phyloP scores from a whole-genome alignment of 2,113 vertebrate genomes.

The Fregetta grallaria region DNA sequence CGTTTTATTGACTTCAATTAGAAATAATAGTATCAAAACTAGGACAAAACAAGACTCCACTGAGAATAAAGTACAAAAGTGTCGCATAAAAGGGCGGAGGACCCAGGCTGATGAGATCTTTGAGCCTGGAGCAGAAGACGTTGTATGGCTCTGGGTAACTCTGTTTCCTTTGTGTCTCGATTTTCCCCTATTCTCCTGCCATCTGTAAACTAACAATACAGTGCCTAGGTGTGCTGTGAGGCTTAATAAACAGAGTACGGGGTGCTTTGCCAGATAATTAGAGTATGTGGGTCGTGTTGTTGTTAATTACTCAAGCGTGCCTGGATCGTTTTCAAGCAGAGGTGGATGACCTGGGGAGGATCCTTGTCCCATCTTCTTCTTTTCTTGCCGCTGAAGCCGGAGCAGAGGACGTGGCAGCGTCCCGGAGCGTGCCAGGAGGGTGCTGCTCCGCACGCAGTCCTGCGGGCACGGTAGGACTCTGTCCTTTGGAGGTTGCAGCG shows the following conservation, averaged over 20 bases:
- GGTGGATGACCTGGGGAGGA: neutral
- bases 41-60: neutral
- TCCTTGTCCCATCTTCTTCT: neutral
- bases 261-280: neutral
- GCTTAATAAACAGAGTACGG: neutral
- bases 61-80: neutral
- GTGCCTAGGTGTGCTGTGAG: neutral
- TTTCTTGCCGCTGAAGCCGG: accelerated
- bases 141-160: neutral
- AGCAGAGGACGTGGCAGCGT: neutral
- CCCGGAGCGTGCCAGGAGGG: neutral
- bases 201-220: neutral
- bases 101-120: neutral
- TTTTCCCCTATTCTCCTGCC: neutral
- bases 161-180: neutral
- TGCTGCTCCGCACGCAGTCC: accelerated
- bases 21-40: neutral
- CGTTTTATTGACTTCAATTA: neutral
- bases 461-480: accelerated
- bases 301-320: neutral
- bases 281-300: neutral
- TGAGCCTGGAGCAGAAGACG: neutral
- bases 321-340: neutral
- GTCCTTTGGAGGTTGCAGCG: accelerated
- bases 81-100: neutral